Evolutionary conservation across 2,113 vertebrate species (phyloP), one percentile per base, ranked within the genome.

Genomic region (Benitochromis conjunctus): DNA sequence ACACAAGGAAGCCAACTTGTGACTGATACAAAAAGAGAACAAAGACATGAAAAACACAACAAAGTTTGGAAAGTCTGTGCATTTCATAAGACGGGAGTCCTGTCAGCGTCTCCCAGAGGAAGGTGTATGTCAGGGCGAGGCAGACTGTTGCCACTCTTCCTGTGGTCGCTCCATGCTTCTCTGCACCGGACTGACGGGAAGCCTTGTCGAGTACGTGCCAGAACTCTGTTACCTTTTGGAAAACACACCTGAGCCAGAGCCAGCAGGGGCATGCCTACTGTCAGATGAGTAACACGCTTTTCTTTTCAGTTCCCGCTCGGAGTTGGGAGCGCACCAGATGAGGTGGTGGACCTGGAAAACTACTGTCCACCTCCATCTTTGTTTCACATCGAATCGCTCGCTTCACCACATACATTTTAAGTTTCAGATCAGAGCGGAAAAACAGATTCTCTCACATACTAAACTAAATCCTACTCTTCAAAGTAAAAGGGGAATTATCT

Each of bases 371-470:
- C 34, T 86, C 53, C 1, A 21, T 57, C 34, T 79, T 57, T 26
- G 55, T 86, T 83, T 88, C 80, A 76, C 31, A 11, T 62, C 8
- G 1, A 54, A 64, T 64, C 34, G 21, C 86, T 56, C 24, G 57
- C 55, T 82, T 83, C 56, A 16, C 74, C 1, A 12, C 36, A n/a
- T 77, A 84, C 87, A 86, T 91, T 80, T 80, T 54, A 89, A 89
- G 31, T 88, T 81, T 58, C 12, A 9, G 79, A 69, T 92, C 53
- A 62, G 53, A 60, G 85, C 24, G 4, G 3, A 13, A 82, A 85
- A 90, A 83, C 80, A 88, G 92, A 83, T 88, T 82, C 69, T 5
- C 86, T 92, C 92, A 93, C 91, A 94, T 62, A 86, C 90, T 92
- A 88, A 57, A 88, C 82, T 56, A 89, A 91, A 92, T 90, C 83